Percentiles rank a stretch among this genome's conserved stretches.
These are phyloP conservation scores for Stercorarius parasiticus DNA, from an alignment of 2,113 vertebrate genomes.

Conservation along the genomic window DNA sequence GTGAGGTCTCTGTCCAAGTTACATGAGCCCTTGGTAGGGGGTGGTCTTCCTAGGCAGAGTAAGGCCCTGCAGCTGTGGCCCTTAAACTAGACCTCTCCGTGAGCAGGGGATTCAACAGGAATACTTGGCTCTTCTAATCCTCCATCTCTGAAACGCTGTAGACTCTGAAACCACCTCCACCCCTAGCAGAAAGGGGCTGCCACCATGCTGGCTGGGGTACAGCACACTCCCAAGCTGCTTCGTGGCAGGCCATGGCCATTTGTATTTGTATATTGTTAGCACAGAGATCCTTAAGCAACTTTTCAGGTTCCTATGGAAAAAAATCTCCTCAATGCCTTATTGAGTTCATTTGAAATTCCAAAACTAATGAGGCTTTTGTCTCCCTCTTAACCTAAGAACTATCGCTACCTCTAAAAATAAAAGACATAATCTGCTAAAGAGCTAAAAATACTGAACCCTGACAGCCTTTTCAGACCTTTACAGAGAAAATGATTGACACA, in stretches of 20 bases:
- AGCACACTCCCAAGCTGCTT: fast-evolving
- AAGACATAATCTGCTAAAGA: slow-evolving; percentile 12
- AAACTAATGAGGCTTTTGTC: slow-evolving; percentile 32
- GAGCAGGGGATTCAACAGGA: neutral
- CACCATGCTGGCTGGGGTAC: neutral
- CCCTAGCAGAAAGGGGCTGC: neutral
- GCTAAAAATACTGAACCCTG: slow-evolving; percentile 23
- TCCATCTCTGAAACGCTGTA: neutral
- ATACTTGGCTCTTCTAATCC: neutral
- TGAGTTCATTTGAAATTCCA: slow-evolving; percentile 20
- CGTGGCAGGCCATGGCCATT: fast-evolving
- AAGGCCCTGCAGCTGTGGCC: neutral
- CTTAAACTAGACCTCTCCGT: neutral
- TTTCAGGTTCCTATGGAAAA: neutral
- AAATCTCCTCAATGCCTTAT: neutral
- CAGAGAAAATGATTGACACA: neutral
- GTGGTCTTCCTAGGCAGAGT: neutral
- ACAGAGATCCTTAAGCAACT: neutral
- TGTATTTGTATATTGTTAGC: neutral
- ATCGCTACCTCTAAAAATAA: slow-evolving; percentile 3
- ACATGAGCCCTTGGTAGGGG: neutral
- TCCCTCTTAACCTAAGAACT: slow-evolving; percentile 2
- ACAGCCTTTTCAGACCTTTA: neutral
- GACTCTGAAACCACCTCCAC: neutral
- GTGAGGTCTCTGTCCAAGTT: neutral